Percentiles rank a stretch among this genome's conserved stretches.
Evolutionary conservation across 2,113 vertebrate genomes (phyloP).

Genomic region (Ceuthmochares aereus): DNA sequence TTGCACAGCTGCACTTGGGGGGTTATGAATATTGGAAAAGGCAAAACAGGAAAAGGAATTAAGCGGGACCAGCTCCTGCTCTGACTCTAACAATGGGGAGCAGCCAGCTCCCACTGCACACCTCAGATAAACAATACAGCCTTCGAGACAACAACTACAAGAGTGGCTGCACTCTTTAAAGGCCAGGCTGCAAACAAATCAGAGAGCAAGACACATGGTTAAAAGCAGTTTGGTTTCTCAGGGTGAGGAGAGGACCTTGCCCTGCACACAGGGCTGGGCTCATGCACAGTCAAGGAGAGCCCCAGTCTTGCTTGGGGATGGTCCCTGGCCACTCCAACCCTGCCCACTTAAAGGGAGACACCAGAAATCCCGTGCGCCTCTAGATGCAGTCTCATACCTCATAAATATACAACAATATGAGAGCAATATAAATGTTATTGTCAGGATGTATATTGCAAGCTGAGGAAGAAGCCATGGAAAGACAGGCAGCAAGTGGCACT

Average conservation of each 20-base stretch:
- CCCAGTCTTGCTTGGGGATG: background rate
- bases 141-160: background rate
- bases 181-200: accelerated
- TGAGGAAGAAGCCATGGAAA: background rate
- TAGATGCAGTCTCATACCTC: background rate
- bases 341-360: background rate
- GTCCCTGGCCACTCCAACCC: background rate
- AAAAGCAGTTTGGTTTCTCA: background rate
- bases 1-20: background rate
- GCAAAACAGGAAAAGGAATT: background rate
- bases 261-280: background rate
- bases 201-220: accelerated
- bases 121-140: background rate
- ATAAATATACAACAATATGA: accelerated
- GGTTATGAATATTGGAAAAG: background rate
- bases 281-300: background rate
- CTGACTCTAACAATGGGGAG: accelerated
- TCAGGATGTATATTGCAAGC: background rate
- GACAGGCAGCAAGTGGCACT: background rate
- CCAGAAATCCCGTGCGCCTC: background rate
- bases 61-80: background rate
- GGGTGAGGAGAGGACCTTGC: background rate
- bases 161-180: accelerated
- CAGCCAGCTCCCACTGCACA: background rate
- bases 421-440: background rate